Percentiles rank a stretch among this genome's conserved stretches.
Conservation (phyloP, 2,113 vertebrate species). For the Crotalus viridis region DNA sequence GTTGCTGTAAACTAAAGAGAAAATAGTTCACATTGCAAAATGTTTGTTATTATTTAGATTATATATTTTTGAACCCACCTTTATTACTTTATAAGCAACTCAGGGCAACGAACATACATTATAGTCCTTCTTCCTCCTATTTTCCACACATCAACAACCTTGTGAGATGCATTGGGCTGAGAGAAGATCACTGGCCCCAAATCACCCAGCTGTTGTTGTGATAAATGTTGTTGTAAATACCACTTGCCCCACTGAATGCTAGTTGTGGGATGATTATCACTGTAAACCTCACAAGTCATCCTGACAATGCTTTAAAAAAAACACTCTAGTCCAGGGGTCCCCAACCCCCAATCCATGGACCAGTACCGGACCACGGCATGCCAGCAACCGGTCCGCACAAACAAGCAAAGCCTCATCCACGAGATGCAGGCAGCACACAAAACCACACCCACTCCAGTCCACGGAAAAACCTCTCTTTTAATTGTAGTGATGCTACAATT, state of each 20-base stretch:
- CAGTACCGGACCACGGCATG: too few species aligned
- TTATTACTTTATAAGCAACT: not conserved
- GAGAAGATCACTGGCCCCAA: not conserved
- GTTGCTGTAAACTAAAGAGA: not conserved
- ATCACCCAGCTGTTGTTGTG: not conserved
- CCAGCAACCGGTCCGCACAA: too few species aligned
- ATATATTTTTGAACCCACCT: not conserved
- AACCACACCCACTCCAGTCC: too few species aligned
- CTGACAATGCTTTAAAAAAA: too few species aligned
- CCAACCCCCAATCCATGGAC: too few species aligned
- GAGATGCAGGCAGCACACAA: too few species aligned
- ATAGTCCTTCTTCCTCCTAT: not conserved
- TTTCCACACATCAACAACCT: not conserved
- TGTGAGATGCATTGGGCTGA: not conserved
- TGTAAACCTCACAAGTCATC: not conserved
- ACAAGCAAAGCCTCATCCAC: too few species aligned
- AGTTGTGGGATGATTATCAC: too few species aligned
- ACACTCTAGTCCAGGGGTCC: too few species aligned
- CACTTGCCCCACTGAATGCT: not conserved
- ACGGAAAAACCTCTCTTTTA: not conserved
- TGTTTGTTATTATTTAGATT: not conserved
- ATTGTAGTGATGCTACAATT: not conserved
- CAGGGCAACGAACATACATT: not conserved
- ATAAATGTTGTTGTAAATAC: not conserved
- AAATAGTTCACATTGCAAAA: not conserved